Conservation (phyloP, 1,140 invertebrate genomes). For the Drosophila obscura region DNA sequence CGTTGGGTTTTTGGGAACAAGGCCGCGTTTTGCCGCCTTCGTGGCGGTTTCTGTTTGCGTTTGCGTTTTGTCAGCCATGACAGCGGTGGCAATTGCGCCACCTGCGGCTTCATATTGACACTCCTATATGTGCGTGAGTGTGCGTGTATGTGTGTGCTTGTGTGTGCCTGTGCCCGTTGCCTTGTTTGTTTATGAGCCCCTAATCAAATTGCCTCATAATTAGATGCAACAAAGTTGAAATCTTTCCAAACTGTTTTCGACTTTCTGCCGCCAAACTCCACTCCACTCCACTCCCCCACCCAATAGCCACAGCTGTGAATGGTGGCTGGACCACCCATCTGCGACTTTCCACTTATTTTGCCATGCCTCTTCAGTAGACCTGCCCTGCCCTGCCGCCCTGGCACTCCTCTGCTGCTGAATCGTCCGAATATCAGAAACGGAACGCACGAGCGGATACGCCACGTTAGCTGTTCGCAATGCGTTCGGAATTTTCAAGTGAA, state of each 20-base stretch:
- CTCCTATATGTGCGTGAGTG: constrained; percentile 24
- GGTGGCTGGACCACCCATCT: no score
- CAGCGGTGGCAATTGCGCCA: constrained; percentile 63
- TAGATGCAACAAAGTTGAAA: constrained; percentile 67
- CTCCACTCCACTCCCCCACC: no score
- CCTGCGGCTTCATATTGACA: constrained; percentile 78
- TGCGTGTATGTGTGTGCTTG: background rate
- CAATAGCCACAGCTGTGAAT: no score
- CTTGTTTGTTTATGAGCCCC: constrained; percentile 58
- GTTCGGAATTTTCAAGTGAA: constrained; percentile 47
- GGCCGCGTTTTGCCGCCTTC: constrained; percentile 49
- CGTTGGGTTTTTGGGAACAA: constrained; percentile 52
- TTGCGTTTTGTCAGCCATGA: constrained; percentile 76
- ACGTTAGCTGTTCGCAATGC: constrained; percentile 59
- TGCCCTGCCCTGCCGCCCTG: background rate
- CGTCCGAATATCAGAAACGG: constrained; percentile 30
- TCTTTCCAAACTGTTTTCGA: constrained; percentile 33
- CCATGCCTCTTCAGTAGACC: background rate
- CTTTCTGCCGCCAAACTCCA: constrained; percentile 12
- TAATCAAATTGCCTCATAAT: constrained; percentile 68
- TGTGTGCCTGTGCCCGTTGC: constrained; percentile 4
- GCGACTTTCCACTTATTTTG: background rate
- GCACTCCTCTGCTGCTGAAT: constrained; percentile 32
- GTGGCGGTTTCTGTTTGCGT: constrained; percentile 71
- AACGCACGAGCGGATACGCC: constrained; percentile 51